phyloP scores from a whole-genome alignment of 2,797 vertebrate species.

The Falco peregrinus region DNA sequence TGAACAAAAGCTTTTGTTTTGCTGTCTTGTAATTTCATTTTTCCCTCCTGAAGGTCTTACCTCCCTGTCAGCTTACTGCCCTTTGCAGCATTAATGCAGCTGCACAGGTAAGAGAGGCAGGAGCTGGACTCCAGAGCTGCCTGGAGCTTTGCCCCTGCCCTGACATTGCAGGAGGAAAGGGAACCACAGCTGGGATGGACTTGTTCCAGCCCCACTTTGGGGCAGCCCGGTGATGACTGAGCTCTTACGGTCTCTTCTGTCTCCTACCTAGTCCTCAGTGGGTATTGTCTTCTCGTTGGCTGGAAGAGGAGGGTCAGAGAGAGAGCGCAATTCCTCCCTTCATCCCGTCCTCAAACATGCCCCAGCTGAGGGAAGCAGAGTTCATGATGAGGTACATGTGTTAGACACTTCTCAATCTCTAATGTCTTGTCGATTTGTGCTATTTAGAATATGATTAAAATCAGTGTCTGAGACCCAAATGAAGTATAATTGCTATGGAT shows the following conservation, averaged over 20 bases:
- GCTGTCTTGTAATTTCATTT: neutral
- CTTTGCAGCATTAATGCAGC: neutral
- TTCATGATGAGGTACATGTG: conserved; percentile 40
- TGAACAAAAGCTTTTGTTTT: neutral
- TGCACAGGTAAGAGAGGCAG: neutral
- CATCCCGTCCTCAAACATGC: neutral
- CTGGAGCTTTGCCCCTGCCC: neutral
- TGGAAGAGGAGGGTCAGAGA: neutral
- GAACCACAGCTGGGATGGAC: neutral
- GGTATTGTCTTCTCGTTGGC: neutral
- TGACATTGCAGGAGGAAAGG: neutral
- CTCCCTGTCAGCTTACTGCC: neutral
- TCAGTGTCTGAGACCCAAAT: conserved; percentile 75
- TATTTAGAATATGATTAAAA: conserved; percentile 77
- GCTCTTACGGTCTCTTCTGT: neutral
- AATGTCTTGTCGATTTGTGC: conserved; percentile 71
- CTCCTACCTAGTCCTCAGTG: neutral
- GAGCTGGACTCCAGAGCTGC: neutral
- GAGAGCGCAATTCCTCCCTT: neutral
- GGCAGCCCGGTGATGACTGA: neutral
- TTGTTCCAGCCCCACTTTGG: neutral
- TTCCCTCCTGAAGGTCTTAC: neutral
- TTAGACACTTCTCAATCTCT: conserved; percentile 66
- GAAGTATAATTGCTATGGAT: conserved; percentile 79
- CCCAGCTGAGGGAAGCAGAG: neutral